Evolutionary conservation across 2,888 invertebrate genomes (phyloP).

Genomic region (Spodoptera picta): DNA sequence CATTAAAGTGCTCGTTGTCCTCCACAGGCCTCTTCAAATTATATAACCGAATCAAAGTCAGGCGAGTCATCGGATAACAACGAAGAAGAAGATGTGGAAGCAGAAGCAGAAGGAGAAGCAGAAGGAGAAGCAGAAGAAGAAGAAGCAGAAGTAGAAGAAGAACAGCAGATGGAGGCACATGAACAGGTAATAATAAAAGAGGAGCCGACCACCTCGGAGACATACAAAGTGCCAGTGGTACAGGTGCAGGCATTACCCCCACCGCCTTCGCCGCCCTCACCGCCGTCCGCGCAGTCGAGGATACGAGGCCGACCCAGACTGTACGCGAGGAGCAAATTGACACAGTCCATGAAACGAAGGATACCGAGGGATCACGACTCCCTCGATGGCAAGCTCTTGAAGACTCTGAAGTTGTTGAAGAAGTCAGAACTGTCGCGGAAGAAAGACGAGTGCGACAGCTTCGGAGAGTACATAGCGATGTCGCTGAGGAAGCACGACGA

Average conservation of each 20-base stretch:
- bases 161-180: too few relatives aligned
- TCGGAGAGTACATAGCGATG: slow-evolving; percentile 82
- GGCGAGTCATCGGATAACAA: slow-evolving; percentile 52
- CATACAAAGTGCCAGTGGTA: too few relatives aligned
- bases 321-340: slow-evolving; percentile 33
- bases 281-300: too few relatives aligned
- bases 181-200: slow-evolving; percentile 65
- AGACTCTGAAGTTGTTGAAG: slow-evolving; percentile 65
- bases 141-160: slow-evolving; percentile 38
- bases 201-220: slow-evolving; percentile 53
- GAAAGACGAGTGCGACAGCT: slow-evolving; percentile 83
- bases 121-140: too few relatives aligned
- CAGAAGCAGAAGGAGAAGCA: slow-evolving; percentile 52
- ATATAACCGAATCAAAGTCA: slow-evolving; percentile 29
- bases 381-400: slow-evolving; percentile 65
- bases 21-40: slow-evolving; percentile 33
- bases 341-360: slow-evolving; percentile 48
- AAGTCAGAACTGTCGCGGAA: slow-evolving; percentile 68
- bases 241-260: too few relatives aligned
- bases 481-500: slow-evolving; percentile 83
- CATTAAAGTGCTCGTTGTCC: not conserved
- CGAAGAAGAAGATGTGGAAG: slow-evolving; percentile 48
- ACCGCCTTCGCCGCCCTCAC: too few relatives aligned
- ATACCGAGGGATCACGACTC: slow-evolving; percentile 44
- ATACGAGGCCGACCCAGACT: too few relatives aligned